Evolutionary conservation across 1,140 invertebrate species (phyloP).

Genomic region (Agrypnia vestita): DNA sequence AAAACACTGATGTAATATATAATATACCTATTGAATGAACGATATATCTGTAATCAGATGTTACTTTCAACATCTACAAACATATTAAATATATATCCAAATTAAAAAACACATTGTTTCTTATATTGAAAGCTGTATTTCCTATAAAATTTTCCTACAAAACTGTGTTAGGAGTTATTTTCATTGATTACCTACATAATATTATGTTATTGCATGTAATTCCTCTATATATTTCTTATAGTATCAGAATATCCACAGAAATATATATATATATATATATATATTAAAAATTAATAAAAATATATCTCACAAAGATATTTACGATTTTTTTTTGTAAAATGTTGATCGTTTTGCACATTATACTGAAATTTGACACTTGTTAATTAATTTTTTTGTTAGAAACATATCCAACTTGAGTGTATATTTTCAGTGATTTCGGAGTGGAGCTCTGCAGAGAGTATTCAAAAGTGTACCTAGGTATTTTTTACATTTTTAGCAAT

Average conservation of each 20-base stretch:
- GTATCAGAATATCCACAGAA: too few relatives aligned
- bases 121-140: too few relatives aligned
- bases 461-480: slow-evolving; percentile 14
- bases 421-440: neutral
- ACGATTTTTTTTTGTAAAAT: neutral
- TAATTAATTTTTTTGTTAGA: neutral
- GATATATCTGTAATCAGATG: neutral
- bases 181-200: too few relatives aligned
- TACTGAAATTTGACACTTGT: neutral
- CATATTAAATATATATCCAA: neutral
- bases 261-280: too few relatives aligned
- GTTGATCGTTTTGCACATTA: neutral
- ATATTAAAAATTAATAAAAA: too few relatives aligned
- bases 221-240: too few relatives aligned
- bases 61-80: neutral
- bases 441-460: neutral
- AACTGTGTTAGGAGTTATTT: too few relatives aligned
- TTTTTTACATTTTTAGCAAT: slow-evolving; percentile 28
- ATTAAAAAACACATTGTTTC: too few relatives aligned
- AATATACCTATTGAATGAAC: neutral
- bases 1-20: neutral
- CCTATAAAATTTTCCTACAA: too few relatives aligned
- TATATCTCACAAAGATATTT: too few relatives aligned
- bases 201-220: too few relatives aligned
- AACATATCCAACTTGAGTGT: neutral